Evolutionary conservation across 2,888 invertebrate genomes (phyloP), one percentile per base, ranked within the genome.

Genomic region (Diaphora mendica): DNA sequence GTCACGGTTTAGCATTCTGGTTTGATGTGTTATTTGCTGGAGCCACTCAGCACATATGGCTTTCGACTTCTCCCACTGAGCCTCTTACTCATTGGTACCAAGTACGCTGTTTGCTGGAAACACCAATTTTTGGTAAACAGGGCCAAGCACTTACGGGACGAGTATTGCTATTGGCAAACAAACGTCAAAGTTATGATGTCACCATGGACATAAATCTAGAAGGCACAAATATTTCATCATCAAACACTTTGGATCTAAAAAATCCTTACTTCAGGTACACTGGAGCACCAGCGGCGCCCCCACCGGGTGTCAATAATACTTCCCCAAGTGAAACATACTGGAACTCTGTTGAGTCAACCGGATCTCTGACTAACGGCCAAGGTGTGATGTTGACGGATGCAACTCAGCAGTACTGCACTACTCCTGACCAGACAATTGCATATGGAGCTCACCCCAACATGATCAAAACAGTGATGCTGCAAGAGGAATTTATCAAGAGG

Each of bases 1-100:
- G 99, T 82, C 99, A 99, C 88, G 99, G 99, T 2, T 96, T 99
- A 80, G 99, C 99, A 30, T 99, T 99, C 95, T 99, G 99, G 99
- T 99, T 99, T 92, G 99, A 99, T 95, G 99, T 99, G 39, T 98
- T 99, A 81, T 99, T 99, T 94, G 97, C 98, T 76, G 99, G 99
- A 59, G 97, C 97, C 67, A 97, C 97, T 76, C 98, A 98, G 88
- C 98, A 98, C 77, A 98, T 99, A 75, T 99, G 99, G 99, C 93
- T 99, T 51, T 99, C 99, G 13, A 99, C 99, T 11, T 98, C 99
- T 0, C 99, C 99, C 0, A 99, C 99, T 5, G 99, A 99, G 91
- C 99, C 99, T 0, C 96, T 99, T 33, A 99, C 99, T 44, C 99
- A 99, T 93, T 99, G 99, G 99, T 99, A 99, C 93, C 99, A 99